Base-by-base conservation (phyloP, 2,113 vertebrate genomes). In the Eolophus roseicapilla region DNA sequence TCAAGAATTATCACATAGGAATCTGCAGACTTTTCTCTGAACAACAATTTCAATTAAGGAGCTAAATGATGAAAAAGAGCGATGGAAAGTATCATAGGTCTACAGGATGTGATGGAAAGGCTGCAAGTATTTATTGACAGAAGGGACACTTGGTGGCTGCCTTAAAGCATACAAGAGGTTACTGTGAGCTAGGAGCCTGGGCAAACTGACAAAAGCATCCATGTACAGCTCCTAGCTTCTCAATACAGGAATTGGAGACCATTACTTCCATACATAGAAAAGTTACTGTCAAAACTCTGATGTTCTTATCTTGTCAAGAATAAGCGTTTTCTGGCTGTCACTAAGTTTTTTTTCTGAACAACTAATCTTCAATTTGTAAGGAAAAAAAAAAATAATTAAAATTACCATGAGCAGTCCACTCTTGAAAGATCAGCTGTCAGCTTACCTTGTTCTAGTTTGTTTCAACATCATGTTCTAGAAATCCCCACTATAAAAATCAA, bases 201-300 rank as follows among this genome's bases (percentile, higher is more conserved):
- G 46, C 25, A 86, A 76, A 27, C 24, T n/a, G 46, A 53, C 41
- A 87, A 74, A 62, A 85, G 13, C 65, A 82, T 29, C 55, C 57
- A 13, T 12, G 5, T 31, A 52, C 18, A 81, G 37, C 55, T 67
- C 60, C 69, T 3, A 23, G 23, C 39, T 83, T 77, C 47, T 46
- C 53, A 65, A 0, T 2, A 3, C 41, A 75, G 41, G 31, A 65
- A n/a, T 0, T 64, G 39, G n/a, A 74, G 37, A 75, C 25, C 13
- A 7, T 39, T 43, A 59, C 16, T 35, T 27, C 12, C 31, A 85
- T 4, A 50, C 19, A 46, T 37, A 49, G 13, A 52, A 82, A 73
- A 57, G 62, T 21, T 69, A 44, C 39, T 35, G 37, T 27, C 74
- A 71, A 46, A 85, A 82, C 39, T 39, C 12, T 8, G 12, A 24